Conservation (phyloP, 2,888 invertebrate genomes). For the Subacronicta megacephala region DNA sequence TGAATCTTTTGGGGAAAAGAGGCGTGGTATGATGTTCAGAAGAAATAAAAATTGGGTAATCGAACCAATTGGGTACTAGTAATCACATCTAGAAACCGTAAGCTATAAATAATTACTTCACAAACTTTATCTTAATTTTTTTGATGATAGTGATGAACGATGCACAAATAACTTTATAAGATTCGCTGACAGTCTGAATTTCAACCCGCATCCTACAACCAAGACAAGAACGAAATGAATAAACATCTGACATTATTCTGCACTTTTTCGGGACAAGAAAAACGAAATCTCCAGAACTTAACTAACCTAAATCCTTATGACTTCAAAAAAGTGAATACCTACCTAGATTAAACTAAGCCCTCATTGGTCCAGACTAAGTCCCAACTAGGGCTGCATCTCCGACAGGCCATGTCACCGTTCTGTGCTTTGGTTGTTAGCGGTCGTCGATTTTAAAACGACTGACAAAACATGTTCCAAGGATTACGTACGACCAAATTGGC, state of each 20-base stretch:
- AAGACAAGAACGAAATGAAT: no score
- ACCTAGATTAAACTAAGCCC: slow-evolving; percentile 33
- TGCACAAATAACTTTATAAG: no score
- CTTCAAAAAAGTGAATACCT: slow-evolving; percentile 17
- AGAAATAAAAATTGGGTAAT: no score
- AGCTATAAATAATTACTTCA: no score
- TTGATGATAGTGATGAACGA: no score
- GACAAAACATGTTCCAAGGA: slow-evolving; percentile 40
- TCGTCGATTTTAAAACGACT: slow-evolving; percentile 18
- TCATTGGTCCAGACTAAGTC: slow-evolving; percentile 31
- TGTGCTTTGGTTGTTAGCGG: slow-evolving; percentile 38
- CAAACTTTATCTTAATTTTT: no score
- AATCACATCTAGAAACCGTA: no score
- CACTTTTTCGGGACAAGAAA: slow-evolving; percentile 1
- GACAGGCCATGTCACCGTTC: slow-evolving; percentile 13
- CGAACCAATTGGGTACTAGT: no score
- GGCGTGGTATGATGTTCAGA: no score
- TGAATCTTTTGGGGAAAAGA: no score
- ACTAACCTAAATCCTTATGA: slow-evolving; percentile 18
- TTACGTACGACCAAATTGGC: slow-evolving; percentile 41
- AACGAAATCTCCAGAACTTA: slow-evolving; percentile 3
- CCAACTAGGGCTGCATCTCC: slow-evolving; percentile 35
- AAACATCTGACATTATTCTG: background rate
- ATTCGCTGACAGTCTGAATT: no score
- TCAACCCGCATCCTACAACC: no score